Percentiles rank a stretch among this genome's conserved stretches.
Evolutionary conservation across 2,888 invertebrate species (phyloP).

Genomic region (Rambutsinella grinnellia): DNA sequence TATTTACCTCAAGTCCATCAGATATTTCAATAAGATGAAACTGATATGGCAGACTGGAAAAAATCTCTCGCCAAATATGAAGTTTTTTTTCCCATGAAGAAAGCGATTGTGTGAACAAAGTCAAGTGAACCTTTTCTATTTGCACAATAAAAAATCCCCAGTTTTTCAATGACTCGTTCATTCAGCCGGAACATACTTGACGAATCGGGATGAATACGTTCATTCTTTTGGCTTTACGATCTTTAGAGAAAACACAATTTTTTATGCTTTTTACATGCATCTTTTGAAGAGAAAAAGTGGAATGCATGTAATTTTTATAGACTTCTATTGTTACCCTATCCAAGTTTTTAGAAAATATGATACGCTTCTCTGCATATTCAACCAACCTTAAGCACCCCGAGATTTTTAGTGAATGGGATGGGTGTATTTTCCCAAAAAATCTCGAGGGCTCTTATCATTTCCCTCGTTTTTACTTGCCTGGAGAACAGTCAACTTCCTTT

Average conservation of each 20-base stretch:
- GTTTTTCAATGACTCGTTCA: conserved; percentile 37
- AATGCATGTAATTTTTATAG: background rate
- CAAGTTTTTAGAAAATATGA: background rate
- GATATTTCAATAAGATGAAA: background rate
- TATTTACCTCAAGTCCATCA: conserved; percentile 14
- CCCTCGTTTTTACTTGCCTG: conserved; percentile 23
- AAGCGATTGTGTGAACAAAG: no score
- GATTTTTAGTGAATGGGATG: background rate
- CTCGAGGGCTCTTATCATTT: conserved; percentile 3
- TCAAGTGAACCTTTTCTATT: conserved; percentile 6
- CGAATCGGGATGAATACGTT: conserved; percentile 23
- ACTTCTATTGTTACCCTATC: conserved; percentile 2
- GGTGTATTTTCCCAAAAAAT: background rate
- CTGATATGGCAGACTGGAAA: background rate
- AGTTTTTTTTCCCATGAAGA: background rate
- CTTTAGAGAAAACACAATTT: background rate
- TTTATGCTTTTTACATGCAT: background rate
- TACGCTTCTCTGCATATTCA: no score
- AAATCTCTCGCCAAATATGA: background rate
- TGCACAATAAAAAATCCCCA: conserved; percentile 6
- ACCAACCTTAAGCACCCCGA: background rate
- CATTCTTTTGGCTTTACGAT: background rate
- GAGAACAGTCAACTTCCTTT: conserved; percentile 45
- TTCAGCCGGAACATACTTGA: conserved; percentile 14
- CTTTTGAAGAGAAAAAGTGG: background rate